Evolutionary conservation across 2,888 invertebrate species (phyloP).

Genomic region (Drosophila ustulata): DNA sequence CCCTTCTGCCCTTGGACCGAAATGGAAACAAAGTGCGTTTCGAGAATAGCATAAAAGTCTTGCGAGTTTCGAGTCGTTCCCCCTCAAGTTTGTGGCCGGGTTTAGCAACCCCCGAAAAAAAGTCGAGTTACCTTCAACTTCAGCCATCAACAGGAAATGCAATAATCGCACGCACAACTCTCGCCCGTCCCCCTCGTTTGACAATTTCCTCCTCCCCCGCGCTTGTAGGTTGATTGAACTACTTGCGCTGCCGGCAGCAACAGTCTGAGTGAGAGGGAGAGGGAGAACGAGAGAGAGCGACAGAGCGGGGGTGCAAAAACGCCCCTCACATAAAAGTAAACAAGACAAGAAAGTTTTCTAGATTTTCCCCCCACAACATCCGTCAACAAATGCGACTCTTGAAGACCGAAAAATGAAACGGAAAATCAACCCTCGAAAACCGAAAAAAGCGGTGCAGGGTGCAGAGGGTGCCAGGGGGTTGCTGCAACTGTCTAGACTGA

Average conservation of each 20-base stretch:
- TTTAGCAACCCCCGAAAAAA: slow-evolving; percentile 31
- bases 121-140: slow-evolving; percentile 19
- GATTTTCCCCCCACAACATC: slow-evolving; percentile 59
- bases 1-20: slow-evolving; percentile 17
- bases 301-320: slow-evolving; percentile 34
- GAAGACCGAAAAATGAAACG: slow-evolving; percentile 59
- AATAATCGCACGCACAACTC: slow-evolving; percentile 71
- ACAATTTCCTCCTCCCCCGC: not conserved
- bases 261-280: not conserved
- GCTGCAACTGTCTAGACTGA: slow-evolving; percentile 74
- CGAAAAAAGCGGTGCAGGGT: slow-evolving; percentile 36
- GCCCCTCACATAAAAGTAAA: slow-evolving; percentile 41
- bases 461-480: slow-evolving; percentile 10
- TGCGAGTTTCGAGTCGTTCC: not conserved
- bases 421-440: slow-evolving; percentile 66
- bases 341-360: slow-evolving; percentile 55
- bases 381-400: slow-evolving; percentile 70
- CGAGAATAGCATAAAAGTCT: slow-evolving; percentile 28
- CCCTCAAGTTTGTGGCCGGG: slow-evolving; percentile 21
- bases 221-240: slow-evolving; percentile 30
- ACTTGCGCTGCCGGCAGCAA: slow-evolving; percentile 40
- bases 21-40: slow-evolving; percentile 67
- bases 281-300: not conserved
- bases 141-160: slow-evolving; percentile 64
- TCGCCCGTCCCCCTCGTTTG: not conserved